Conservation (phyloP, 2,113 vertebrate genomes). For the Oncorhynchus keta region DNA sequence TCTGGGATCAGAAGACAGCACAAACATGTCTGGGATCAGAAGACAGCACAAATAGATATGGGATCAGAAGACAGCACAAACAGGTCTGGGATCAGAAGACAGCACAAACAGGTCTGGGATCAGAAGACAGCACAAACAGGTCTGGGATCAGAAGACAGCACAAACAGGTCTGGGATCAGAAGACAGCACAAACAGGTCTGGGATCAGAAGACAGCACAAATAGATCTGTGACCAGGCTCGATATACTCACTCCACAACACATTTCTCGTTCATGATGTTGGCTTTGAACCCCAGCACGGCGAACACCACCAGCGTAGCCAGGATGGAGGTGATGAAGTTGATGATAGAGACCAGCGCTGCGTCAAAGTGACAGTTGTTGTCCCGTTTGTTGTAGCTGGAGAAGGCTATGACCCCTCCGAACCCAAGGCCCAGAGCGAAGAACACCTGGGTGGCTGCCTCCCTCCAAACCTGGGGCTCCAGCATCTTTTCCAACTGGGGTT, state of each 20-base stretch:
- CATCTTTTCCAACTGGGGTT: slow-evolving; percentile 92
- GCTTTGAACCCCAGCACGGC: slow-evolving; percentile 98
- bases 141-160: no score
- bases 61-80: no score
- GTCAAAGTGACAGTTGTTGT: slow-evolving; percentile 99
- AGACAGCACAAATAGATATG: no score
- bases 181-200: no score
- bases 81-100: no score
- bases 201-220: no score
- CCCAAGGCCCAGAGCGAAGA: slow-evolving; percentile 93
- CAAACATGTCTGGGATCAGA: no score
- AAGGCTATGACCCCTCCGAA: slow-evolving; percentile 98
- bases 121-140: no score
- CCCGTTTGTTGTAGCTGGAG: slow-evolving; percentile 98
- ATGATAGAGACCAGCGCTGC: slow-evolving; percentile 92
- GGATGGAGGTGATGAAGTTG: slow-evolving; percentile 94
- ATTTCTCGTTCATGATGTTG: slow-evolving; percentile 98
- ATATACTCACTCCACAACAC: slow-evolving; percentile 91
- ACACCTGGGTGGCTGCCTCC: slow-evolving; percentile 96
- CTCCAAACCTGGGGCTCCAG: slow-evolving; percentile 96
- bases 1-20: no score
- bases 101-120: no score
- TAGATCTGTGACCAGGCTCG: no score
- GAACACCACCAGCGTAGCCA: slow-evolving; percentile 96
- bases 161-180: no score